Evolutionary conservation across 2,888 invertebrate species (phyloP).

Genomic region (Synanthedon vespiformis): DNA sequence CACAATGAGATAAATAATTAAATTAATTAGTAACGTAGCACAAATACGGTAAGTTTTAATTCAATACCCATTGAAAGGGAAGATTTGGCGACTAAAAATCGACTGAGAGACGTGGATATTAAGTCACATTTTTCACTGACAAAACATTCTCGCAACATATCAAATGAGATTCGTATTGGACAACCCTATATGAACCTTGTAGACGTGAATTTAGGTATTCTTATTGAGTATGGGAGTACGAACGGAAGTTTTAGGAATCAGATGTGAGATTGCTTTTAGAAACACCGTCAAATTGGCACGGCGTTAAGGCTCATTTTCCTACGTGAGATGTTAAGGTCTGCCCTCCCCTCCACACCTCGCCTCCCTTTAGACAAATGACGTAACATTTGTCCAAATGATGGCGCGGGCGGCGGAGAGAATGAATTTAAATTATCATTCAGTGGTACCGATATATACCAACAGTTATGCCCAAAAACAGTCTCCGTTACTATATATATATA

Average conservation of each 20-base stretch:
- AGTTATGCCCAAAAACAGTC: constrained; percentile 52
- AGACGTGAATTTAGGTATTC: background rate
- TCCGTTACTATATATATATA: constrained; percentile 4
- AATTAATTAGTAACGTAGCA: constrained; percentile 62
- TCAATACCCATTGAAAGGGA: constrained; percentile 52
- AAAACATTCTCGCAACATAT: constrained; percentile 57
- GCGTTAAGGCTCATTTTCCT: constrained; percentile 29
- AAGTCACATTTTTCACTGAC: constrained; percentile 52
- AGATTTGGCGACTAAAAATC: constrained; percentile 40
- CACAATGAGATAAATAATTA: constrained; percentile 60
- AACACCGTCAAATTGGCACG: constrained; percentile 5
- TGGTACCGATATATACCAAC: constrained; percentile 60
- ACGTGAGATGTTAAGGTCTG: constrained; percentile 12
- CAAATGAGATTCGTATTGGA: constrained; percentile 39
- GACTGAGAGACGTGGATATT: constrained; percentile 38
- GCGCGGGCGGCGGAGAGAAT: constrained; percentile 72
- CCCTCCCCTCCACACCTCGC: constrained; percentile 37
- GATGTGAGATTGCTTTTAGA: constrained; percentile 16
- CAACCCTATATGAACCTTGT: background rate
- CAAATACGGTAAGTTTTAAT: constrained; percentile 65
- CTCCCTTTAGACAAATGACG: constrained; percentile 66
- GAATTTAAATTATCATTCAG: constrained; percentile 73
- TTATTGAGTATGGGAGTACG: constrained; percentile 12
- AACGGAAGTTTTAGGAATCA: constrained; percentile 57
- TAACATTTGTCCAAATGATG: constrained; percentile 73